Conservation (phyloP, 2,888 invertebrate genomes). For the Acrocera orbiculus region DNA sequence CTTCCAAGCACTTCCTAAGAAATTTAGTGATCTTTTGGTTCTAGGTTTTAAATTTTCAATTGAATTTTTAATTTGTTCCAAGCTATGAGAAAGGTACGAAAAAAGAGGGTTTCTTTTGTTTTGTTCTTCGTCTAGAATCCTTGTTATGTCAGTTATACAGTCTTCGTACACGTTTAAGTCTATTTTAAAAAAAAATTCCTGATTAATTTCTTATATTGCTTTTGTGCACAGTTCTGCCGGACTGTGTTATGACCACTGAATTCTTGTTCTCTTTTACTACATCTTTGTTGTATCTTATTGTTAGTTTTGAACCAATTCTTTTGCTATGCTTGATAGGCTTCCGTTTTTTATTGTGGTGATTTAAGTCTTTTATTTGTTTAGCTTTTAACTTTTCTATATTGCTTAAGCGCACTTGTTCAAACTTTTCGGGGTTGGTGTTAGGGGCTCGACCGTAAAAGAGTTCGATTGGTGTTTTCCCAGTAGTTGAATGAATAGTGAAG, state of each 20-base stretch:
- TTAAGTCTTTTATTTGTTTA: slow-evolving; percentile 9
- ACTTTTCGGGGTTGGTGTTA: slow-evolving; percentile 7
- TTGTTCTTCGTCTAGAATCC: no score
- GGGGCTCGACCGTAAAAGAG: slow-evolving; percentile 10
- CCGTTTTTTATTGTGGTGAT: slow-evolving; percentile 11
- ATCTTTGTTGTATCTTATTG: slow-evolving; percentile 8
- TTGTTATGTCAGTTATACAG: neutral
- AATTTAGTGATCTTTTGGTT: neutral
- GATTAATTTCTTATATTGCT: neutral
- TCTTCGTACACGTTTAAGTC: neutral
- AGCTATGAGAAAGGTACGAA: neutral
- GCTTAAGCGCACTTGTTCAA: slow-evolving; percentile 7
- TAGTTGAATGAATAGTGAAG: slow-evolving; percentile 10
- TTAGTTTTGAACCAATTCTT: no score
- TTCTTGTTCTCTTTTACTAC: slow-evolving; percentile 8
- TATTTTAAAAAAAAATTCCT: neutral
- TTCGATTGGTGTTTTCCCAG: slow-evolving; percentile 10
- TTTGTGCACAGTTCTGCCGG: neutral
- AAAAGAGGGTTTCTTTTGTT: no score
- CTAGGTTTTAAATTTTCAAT: neutral
- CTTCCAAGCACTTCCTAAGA: slow-evolving; percentile 3
- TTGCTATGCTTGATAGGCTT: slow-evolving; percentile 12
- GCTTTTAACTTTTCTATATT: slow-evolving; percentile 10
- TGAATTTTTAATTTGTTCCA: neutral
- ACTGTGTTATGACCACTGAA: neutral